A percentile compares a stretch with the other conserved stretches of the same genome.
Conservation (phyloP, 1,140 invertebrate genomes). For the Trichogramma pretiosum region DNA sequence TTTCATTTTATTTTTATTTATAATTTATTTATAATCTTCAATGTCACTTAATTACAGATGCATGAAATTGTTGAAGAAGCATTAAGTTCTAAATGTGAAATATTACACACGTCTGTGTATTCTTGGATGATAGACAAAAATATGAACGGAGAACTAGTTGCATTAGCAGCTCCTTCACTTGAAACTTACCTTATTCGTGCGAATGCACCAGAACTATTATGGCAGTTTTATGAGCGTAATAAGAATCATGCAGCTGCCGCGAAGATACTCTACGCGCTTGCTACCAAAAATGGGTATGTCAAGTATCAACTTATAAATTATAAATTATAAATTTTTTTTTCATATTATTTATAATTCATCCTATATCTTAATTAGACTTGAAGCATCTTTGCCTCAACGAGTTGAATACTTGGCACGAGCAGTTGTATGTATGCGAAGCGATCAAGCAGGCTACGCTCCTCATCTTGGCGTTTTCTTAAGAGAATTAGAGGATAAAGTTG, state of each 20-base stretch:
- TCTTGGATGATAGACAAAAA: conserved; percentile 84
- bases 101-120: conserved; percentile 84
- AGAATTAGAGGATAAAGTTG: conserved; percentile 88
- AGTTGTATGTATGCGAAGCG: conserved; percentile 89
- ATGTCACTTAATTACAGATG: conserved; percentile 25
- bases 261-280: conserved; percentile 78
- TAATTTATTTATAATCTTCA: background rate
- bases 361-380: conserved; percentile 46
- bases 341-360: conserved; percentile 9
- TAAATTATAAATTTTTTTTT: background rate
- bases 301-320: background rate
- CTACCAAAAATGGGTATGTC: conserved; percentile 67
- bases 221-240: conserved; percentile 92
- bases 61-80: conserved; percentile 44
- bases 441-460: conserved; percentile 65
- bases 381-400: conserved; percentile 59
- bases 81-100: conserved; percentile 64
- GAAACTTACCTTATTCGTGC: conserved; percentile 70
- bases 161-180: conserved; percentile 69
- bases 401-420: conserved; percentile 87
- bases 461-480: conserved; percentile 78
- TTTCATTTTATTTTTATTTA: conserved; percentile 9
- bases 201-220: conserved; percentile 76
- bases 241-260: conserved; percentile 90
- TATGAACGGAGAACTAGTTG: conserved; percentile 66